Base-by-base conservation (phyloP, 2,888 invertebrate genomes). In the Tachina grossa region DNA sequence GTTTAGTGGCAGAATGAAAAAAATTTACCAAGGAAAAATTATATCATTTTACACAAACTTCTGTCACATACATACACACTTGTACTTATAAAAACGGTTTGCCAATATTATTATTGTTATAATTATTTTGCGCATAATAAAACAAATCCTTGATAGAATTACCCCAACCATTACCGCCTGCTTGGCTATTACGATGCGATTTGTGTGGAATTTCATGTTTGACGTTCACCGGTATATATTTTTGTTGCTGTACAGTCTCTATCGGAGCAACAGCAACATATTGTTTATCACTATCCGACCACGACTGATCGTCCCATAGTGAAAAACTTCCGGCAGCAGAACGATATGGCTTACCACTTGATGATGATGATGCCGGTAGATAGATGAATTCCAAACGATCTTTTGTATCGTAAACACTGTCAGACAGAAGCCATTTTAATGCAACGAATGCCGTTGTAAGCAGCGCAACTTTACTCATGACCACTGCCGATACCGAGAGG, bases 401-500 rank as follows among this genome's bases (percentile, higher is more conserved):
- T 69, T 89, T 88, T 2, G 85, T 68, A 47, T 76, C 87, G 41
- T 63, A 80, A 19, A 76, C 59, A 31, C 59, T 22, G 11, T 81
- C 84, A 9, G 89, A 87, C 9, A 92, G 75, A 51, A 92, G 88
- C 88, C 90, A 92, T 85, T 91, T 92, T 8, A 92, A 55, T 10
- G 90, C 91, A 82, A 92, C 49, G 0, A 93, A 51, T 6, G 89
- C 90, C 1, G 92, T 90, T 13, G 90, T 88, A 10, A 90, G 86
- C 53, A 93, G 83, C 1, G 93, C 92, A 47, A 92, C 90, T 89
- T 92, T 93, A 57, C 91, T 91, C 89, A 93, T 90, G 41, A 93
- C 88, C 87, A 92, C 92, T 8, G 92, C 91, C 16, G 92, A 90
- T 84, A 95, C 94, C 31, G 96, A 95, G 68, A 96, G 91, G 55